A percentile compares a stretch with the other conserved stretches of the same genome.
These are phyloP conservation scores for Otolemur garnettii DNA, from an alignment of 2,113 vertebrate genomes.

Conservation along the genomic window DNA sequence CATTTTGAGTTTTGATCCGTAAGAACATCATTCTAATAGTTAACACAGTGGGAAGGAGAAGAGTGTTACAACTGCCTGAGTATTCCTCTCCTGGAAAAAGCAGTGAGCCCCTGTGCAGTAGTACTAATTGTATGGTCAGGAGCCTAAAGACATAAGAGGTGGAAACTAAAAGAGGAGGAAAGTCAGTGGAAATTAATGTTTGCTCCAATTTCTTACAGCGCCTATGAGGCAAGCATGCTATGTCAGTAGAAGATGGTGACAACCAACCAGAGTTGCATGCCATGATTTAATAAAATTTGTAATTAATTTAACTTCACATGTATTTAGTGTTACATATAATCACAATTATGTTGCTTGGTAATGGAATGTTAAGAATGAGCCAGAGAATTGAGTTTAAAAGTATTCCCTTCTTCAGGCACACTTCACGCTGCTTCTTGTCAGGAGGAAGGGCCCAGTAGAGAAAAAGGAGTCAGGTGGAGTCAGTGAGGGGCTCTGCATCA, in stretches of 20 bases:
- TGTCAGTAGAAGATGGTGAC: neutral
- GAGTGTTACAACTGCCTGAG: fast-evolving
- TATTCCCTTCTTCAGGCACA: neutral
- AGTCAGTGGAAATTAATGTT: neutral
- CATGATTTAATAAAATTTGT: neutral
- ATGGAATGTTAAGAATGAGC: neutral
- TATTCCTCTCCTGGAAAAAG: neutral
- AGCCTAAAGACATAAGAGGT: neutral
- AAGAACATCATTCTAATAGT: neutral
- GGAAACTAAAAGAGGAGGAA: neutral
- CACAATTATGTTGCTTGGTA: neutral
- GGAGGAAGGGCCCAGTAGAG: neutral
- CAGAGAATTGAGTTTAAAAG: neutral
- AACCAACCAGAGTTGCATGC: neutral
- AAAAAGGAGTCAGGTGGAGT: slow-evolving; percentile 1
- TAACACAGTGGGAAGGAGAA: neutral
- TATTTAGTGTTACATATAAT: neutral
- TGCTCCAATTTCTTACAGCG: neutral
- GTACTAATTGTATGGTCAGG: neutral
- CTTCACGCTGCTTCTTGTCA: neutral
- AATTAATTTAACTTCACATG: neutral
- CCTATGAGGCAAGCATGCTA: neutral
- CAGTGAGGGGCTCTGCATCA: neutral
- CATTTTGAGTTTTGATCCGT: neutral
- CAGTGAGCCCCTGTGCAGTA: fast-evolving